Evolutionary conservation across 2,797 vertebrate species (phyloP).

Genomic region (Falco biarmicus): DNA sequence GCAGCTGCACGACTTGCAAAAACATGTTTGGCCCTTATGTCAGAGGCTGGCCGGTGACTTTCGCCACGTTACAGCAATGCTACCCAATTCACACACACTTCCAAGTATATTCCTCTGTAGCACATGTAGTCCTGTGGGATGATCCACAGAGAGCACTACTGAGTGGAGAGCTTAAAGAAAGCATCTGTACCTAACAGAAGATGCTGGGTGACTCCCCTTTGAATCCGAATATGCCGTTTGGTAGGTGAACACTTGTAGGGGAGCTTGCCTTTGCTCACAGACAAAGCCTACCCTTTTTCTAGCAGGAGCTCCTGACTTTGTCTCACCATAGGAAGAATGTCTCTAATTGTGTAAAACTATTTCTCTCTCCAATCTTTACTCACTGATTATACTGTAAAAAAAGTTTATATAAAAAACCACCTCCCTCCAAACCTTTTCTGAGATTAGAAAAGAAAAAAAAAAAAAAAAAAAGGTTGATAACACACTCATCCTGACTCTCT

Average conservation of each 20-base stretch:
- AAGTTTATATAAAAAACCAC: not conserved
- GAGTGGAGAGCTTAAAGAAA: not conserved
- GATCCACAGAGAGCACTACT: not conserved
- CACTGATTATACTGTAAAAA: not conserved
- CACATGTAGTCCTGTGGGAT: not conserved
- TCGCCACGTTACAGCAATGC: not conserved
- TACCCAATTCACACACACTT: not conserved
- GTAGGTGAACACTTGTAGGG: not conserved
- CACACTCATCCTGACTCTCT: not conserved
- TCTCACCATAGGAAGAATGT: not conserved
- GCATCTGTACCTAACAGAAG: not conserved
- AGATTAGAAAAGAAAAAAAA: not conserved
- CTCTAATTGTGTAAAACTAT: not conserved
- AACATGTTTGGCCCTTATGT: not conserved
- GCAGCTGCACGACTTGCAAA: not conserved
- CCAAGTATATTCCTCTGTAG: not conserved
- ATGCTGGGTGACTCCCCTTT: not conserved
- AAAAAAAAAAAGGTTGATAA: not conserved
- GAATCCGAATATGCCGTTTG: not conserved
- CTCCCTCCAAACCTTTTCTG: not conserved
- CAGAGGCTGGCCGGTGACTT: fast-evolving
- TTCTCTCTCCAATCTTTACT: not conserved
- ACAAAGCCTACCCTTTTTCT: not conserved
- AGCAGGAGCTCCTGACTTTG: not conserved
- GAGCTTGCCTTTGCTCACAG: not conserved